phyloP scores from a whole-genome alignment of 2,888 invertebrate genomes.

The Caenorhabditis sinica region DNA sequence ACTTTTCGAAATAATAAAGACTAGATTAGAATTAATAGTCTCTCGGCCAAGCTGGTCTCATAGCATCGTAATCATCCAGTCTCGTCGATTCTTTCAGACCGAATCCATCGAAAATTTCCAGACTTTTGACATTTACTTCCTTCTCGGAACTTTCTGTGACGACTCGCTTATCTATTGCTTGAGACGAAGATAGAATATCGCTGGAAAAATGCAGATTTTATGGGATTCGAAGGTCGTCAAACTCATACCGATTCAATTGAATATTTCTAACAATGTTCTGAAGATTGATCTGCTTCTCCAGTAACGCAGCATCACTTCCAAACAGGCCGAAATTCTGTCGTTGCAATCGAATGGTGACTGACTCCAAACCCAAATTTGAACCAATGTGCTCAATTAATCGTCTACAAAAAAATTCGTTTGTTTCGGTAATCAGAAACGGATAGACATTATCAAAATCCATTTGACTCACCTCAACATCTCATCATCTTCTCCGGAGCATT shows the following conservation, averaged over 20 bases:
- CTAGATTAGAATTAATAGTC: constrained; percentile 62
- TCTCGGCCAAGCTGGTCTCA: constrained; percentile 76
- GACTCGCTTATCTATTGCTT: constrained; percentile 26
- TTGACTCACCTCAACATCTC: constrained; percentile 87
- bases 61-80: constrained; percentile 72
- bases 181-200: constrained; percentile 27
- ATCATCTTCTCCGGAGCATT: constrained; percentile 92
- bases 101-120: constrained; percentile 66
- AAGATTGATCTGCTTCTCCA: constrained; percentile 91
- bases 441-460: too few relatives aligned
- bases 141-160: constrained; percentile 4
- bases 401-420: constrained; percentile 11
- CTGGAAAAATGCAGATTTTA: constrained; percentile 32
- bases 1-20: constrained; percentile 35
- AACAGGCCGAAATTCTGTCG: constrained; percentile 88
- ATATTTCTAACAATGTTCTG: constrained; percentile 86
- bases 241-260: constrained; percentile 67
- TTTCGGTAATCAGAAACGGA: too few relatives aligned
- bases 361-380: constrained; percentile 89
- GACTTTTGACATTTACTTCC: neutral
- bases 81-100: constrained; percentile 55
- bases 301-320: constrained; percentile 88
- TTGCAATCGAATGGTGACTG: constrained; percentile 84
- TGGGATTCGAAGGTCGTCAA: constrained; percentile 10
- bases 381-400: constrained; percentile 91